Evolutionary conservation across 2,797 vertebrate genomes (phyloP).

Genomic region (Pseudochirops cupreus): DNA sequence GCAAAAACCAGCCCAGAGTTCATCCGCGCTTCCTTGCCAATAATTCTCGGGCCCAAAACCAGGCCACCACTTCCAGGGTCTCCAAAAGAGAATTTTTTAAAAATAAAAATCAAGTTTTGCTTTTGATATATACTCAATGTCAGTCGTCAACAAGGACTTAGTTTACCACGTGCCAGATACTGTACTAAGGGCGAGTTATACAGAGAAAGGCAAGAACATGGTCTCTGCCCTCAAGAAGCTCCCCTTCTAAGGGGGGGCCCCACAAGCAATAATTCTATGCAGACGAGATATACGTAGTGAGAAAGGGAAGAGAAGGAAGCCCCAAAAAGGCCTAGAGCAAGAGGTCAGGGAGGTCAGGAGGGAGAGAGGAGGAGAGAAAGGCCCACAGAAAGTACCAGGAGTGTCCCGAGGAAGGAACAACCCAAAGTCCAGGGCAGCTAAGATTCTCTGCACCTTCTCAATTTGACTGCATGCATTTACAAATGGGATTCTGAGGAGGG

Average conservation of each 20-base stretch:
- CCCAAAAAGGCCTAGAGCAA: neutral
- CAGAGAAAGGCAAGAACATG: neutral
- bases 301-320: neutral
- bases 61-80: neutral
- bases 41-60: neutral
- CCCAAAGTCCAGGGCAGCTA: neutral
- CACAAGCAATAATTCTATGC: neutral
- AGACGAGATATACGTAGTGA: neutral
- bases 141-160: neutral
- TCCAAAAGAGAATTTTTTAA: neutral
- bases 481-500: neutral
- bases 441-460: neutral
- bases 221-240: neutral
- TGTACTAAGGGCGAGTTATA: neutral
- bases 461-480: neutral
- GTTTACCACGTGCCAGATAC: neutral
- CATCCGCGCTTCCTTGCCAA: neutral
- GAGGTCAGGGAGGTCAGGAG: neutral
- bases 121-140: neutral
- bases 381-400: neutral
- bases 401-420: neutral
- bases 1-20: too few relatives aligned
- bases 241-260: neutral
- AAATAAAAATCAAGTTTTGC: neutral
- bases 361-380: neutral